Percentiles rank a stretch among this genome's conserved stretches.
Evolutionary conservation across 2,797 vertebrate species (phyloP).

Genomic region (Pteropus rufus): DNA sequence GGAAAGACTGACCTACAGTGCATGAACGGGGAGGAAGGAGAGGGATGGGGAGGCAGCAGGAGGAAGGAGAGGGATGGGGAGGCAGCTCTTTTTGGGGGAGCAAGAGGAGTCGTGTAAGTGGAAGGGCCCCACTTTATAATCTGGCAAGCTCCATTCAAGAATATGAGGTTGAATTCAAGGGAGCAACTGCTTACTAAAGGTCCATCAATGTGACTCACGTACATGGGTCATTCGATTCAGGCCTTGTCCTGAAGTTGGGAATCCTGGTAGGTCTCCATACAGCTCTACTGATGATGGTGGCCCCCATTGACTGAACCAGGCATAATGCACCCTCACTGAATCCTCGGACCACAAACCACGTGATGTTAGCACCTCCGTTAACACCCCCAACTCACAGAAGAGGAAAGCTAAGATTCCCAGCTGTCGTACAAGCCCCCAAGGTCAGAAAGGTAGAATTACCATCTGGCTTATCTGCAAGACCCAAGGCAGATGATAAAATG

Average conservation of each 20-base stretch:
- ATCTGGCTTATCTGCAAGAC: neutral
- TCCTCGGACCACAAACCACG: neutral
- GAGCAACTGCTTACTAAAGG: neutral
- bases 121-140: neutral
- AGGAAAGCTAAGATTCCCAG: neutral
- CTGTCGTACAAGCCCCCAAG: neutral
- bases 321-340: rapidly evolving
- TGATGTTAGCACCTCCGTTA: neutral
- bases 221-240: rapidly evolving
- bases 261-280: neutral
- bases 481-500: too few species aligned
- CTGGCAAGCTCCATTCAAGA: neutral
- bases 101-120: neutral
- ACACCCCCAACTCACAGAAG: neutral
- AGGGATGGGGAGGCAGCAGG: neutral
- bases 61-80: neutral
- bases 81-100: neutral
- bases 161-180: neutral
- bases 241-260: neutral
- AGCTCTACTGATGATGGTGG: neutral
- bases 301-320: rapidly evolving
- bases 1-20: neutral
- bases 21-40: neutral
- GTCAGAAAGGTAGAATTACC: neutral
- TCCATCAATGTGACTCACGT: neutral